phyloP scores from a whole-genome alignment of 2,797 vertebrate species.

The Sarcoramphus papa region DNA sequence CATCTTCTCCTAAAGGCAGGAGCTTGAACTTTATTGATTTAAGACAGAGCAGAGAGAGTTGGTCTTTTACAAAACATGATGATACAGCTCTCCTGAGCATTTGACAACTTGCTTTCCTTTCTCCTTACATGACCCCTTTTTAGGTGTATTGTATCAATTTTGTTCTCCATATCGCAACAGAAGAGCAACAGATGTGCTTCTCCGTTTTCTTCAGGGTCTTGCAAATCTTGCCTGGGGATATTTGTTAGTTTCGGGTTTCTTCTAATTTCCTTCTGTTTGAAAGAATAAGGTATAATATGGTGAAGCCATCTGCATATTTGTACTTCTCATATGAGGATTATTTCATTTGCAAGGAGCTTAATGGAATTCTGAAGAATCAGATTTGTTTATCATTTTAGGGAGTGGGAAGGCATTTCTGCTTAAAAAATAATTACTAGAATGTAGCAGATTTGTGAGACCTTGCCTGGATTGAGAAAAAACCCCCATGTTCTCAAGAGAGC shows the following conservation, averaged over 20 bases:
- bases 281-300: neutral
- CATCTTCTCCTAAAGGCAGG: neutral
- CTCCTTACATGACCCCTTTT: neutral
- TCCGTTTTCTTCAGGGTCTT: neutral
- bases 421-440: neutral
- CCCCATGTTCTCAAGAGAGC: neutral
- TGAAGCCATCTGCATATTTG: conserved; percentile 6
- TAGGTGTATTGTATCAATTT: neutral
- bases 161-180: neutral
- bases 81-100: neutral
- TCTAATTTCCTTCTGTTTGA: conserved; percentile 1
- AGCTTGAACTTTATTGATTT: neutral
- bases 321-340: conserved; percentile 13
- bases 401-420: neutral
- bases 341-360: conserved; percentile 3
- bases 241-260: conserved; percentile 10
- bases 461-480: neutral
- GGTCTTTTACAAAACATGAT: neutral
- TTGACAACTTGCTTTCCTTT: neutral
- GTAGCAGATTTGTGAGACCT: neutral
- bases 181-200: neutral
- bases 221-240: neutral
- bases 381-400: conserved; percentile 4
- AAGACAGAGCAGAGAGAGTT: neutral
- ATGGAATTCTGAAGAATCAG: neutral